phyloP scores from a whole-genome alignment of 2,797 vertebrate species.

The Onychomys leucogaster region DNA sequence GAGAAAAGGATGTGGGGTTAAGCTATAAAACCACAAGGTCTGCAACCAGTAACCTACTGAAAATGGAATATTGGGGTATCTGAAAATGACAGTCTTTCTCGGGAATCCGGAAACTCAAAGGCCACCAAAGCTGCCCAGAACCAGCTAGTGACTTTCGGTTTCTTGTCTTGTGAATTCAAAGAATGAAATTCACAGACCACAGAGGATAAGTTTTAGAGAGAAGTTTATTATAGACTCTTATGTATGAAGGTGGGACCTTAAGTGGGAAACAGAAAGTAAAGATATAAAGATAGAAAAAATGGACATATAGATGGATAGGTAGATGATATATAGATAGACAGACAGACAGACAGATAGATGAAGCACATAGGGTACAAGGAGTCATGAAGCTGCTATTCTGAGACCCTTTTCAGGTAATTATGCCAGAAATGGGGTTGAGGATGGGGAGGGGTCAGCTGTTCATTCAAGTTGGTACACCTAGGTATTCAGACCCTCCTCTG shows the following conservation, averaged over 20 bases:
- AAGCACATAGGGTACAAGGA: background rate
- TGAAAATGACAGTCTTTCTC: background rate
- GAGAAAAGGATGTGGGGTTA: background rate
- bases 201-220: background rate
- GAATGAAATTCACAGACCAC: background rate
- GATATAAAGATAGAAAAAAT: background rate
- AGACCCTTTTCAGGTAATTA: background rate
- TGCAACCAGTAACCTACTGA: background rate
- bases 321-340: background rate
- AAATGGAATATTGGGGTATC: background rate
- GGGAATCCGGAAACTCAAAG: background rate
- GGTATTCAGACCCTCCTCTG: too few relatives aligned
- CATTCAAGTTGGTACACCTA: background rate
- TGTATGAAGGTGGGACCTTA: background rate
- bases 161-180: background rate
- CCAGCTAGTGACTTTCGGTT: background rate
- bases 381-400: background rate
- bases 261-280: too few relatives aligned
- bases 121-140: background rate
- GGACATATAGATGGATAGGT: background rate
- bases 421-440: background rate
- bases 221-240: background rate
- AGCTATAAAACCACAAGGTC: background rate
- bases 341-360: too few relatives aligned
- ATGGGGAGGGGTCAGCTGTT: background rate